phyloP scores from a whole-genome alignment of 2,888 invertebrate species.

The Drosophila falleni region DNA sequence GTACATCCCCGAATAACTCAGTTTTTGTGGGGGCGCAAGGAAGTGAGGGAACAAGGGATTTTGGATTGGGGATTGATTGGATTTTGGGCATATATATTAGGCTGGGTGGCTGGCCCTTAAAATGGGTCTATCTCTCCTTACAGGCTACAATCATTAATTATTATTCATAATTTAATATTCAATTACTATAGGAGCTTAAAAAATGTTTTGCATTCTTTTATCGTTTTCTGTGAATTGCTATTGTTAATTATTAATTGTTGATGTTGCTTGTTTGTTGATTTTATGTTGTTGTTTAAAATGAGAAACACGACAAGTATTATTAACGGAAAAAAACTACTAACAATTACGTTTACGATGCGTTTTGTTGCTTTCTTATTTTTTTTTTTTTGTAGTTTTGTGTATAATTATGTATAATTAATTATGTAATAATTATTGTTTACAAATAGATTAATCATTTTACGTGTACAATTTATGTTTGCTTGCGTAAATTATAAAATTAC shows the following conservation, averaged over 20 bases:
- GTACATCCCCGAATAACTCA: slow-evolving; percentile 60
- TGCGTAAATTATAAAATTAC: slow-evolving; percentile 75
- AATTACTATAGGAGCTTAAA: slow-evolving; percentile 73
- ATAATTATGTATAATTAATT: slow-evolving; percentile 70
- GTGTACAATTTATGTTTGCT: slow-evolving; percentile 61
- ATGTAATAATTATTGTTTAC: slow-evolving; percentile 77
- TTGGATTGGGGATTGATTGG: not conserved
- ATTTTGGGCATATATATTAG: not conserved
- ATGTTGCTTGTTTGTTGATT: slow-evolving; percentile 18
- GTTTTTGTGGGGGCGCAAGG: slow-evolving; percentile 28
- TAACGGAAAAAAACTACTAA: slow-evolving; percentile 65
- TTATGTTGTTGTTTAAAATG: slow-evolving; percentile 28
- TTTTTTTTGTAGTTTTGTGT: slow-evolving; percentile 26
- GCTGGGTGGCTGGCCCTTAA: slow-evolving; percentile 52
- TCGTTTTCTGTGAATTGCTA: slow-evolving; percentile 35
- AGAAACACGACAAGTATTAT: slow-evolving; percentile 59
- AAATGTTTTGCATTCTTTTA: slow-evolving; percentile 31
- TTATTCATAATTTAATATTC: slow-evolving; percentile 53
- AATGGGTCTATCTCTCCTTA: slow-evolving; percentile 72
- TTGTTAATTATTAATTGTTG: slow-evolving; percentile 39
- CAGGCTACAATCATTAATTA: slow-evolving; percentile 57
- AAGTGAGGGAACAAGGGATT: not conserved
- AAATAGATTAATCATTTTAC: slow-evolving; percentile 73
- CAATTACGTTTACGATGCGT: slow-evolving; percentile 56
- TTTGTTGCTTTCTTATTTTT: slow-evolving; percentile 9